Evolutionary conservation across 2,113 vertebrate species (phyloP).

Genomic region (Corapipo altera): DNA sequence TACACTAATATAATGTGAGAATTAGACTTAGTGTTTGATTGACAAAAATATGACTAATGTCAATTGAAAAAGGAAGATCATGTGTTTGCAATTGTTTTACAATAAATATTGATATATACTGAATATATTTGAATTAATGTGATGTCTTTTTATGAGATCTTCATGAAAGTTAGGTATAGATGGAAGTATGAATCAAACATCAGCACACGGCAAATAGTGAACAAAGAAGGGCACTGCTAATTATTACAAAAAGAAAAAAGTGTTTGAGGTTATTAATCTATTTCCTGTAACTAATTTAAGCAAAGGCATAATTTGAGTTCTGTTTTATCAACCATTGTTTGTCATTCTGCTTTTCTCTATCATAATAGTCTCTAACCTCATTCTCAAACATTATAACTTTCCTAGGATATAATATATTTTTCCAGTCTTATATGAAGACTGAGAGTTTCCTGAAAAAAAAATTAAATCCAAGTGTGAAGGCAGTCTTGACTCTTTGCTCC

Average conservation of each 20-base stretch:
- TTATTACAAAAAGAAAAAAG: neutral
- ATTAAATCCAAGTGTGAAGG: neutral
- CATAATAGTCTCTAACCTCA: neutral
- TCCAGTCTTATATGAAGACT: neutral
- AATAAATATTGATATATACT: neutral
- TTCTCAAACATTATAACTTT: neutral
- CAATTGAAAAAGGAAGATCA: neutral
- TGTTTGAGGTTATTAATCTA: neutral
- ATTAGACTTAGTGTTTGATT: neutral
- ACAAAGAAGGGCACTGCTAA: neutral
- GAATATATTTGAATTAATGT: neutral
- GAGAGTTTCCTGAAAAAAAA: neutral
- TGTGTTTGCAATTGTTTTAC: neutral
- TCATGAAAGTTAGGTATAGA: neutral
- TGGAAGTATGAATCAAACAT: neutral
- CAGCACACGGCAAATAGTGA: neutral
- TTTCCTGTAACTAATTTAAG: neutral
- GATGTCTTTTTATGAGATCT: neutral
- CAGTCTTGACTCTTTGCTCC: neutral
- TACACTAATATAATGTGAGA: neutral
- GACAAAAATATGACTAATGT: neutral
- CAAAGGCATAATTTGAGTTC: neutral
- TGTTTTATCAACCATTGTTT: neutral
- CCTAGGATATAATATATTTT: neutral
- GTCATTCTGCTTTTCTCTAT: neutral